Conservation (phyloP, 2,797 vertebrate species). For the Eulemur rubriventer region DNA sequence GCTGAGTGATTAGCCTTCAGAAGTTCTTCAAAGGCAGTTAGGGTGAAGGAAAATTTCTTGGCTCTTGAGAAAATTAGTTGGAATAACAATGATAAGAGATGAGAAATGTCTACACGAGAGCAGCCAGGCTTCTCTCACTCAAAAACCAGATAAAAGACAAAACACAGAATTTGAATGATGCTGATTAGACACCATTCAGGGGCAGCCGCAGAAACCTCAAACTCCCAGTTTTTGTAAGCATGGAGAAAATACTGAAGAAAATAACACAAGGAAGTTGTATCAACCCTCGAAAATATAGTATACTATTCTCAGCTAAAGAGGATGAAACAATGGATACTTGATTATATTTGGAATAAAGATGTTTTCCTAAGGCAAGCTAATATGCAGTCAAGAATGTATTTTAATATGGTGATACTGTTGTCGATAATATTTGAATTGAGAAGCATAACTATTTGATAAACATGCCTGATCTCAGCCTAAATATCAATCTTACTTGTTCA, state of each 20-base stretch:
- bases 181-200: not conserved
- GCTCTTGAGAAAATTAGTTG: not conserved
- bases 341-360: not conserved
- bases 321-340: not conserved
- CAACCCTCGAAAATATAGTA: not conserved
- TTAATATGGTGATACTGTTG: not conserved
- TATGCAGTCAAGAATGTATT: not conserved
- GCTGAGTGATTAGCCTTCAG: not conserved
- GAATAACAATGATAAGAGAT: slow-evolving; percentile 20
- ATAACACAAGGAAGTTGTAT: not conserved
- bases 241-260: not conserved
- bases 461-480: not conserved
- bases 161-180: not conserved
- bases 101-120: not conserved
- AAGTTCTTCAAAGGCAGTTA: slow-evolving; percentile 9
- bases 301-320: not conserved
- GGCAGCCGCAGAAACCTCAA: not conserved
- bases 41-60: not conserved
- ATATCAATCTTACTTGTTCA: not conserved
- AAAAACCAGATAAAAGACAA: slow-evolving; percentile 19
- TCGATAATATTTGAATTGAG: not conserved
- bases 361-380: not conserved
- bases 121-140: not conserved
- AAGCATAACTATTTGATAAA: not conserved
- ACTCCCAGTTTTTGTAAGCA: not conserved